These are phyloP conservation scores for Steinernema feltiae DNA, from an alignment of 1,140 invertebrate genomes.

Conservation along the genomic window DNA sequence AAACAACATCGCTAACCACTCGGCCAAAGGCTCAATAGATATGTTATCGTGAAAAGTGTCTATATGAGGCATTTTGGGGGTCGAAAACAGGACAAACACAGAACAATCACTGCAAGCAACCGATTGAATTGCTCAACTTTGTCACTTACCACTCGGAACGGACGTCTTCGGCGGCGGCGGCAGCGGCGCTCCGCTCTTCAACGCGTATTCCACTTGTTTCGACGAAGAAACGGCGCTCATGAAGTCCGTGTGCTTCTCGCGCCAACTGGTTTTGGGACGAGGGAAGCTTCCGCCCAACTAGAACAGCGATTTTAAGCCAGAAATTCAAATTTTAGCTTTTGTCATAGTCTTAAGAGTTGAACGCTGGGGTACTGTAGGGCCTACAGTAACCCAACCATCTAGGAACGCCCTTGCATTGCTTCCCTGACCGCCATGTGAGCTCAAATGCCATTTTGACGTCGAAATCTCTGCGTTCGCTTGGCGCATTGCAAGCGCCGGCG, in stretches of 20 bases:
- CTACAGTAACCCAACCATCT: too few relatives aligned
- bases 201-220: slow-evolving; percentile 73
- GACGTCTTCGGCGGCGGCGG: slow-evolving; percentile 70
- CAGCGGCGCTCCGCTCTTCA: slow-evolving; percentile 79
- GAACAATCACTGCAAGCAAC: neutral
- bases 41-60: neutral
- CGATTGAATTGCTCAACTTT: neutral
- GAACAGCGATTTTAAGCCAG: slow-evolving; percentile 9
- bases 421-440: too few relatives aligned
- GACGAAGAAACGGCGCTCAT: slow-evolving; percentile 81
- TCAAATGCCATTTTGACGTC: too few relatives aligned
- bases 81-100: slow-evolving; percentile 3
- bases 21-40: neutral
- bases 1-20: neutral
- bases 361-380: too few relatives aligned
- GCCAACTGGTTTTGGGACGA: slow-evolving; percentile 72
- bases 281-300: slow-evolving; percentile 32
- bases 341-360: too few relatives aligned
- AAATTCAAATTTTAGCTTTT: too few relatives aligned
- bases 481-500: too few relatives aligned
- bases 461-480: too few relatives aligned
- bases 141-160: slow-evolving; percentile 38
- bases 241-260: slow-evolving; percentile 83
- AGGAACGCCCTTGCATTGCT: too few relatives aligned
- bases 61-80: too few relatives aligned